These are phyloP conservation scores for Noctua fimbriata DNA, from an alignment of 2,888 invertebrate genomes.

Conservation along the genomic window DNA sequence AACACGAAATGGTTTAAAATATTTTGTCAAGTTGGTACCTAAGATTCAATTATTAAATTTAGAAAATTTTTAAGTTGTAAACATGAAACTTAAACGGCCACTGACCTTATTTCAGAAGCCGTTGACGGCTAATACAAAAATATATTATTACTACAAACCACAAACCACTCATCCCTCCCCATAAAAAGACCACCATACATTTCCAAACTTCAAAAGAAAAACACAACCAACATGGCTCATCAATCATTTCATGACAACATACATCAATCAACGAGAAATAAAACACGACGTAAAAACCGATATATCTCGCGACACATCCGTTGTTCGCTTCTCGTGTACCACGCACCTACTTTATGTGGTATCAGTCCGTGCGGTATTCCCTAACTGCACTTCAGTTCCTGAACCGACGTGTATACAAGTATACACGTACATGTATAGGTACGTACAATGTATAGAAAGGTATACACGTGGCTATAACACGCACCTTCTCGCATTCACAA, in stretches of 20 bases:
- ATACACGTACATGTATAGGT: constrained; percentile 49
- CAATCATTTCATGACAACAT: constrained; percentile 52
- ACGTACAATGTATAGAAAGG: constrained; percentile 38
- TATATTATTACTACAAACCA: constrained; percentile 12
- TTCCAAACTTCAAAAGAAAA: constrained; percentile 28
- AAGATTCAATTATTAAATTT: too few species aligned
- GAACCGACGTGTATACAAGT: constrained; percentile 67
- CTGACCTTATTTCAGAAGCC: constrained; percentile 9
- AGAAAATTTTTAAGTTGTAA: neutral
- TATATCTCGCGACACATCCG: constrained; percentile 68
- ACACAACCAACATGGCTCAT: constrained; percentile 37
- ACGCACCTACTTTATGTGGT: constrained; percentile 85
- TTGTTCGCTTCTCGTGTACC: constrained; percentile 66
- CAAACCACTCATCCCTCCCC: constrained; percentile 7
- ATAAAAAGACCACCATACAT: constrained; percentile 37
- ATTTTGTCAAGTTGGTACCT: neutral
- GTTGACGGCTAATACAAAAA: constrained; percentile 6
- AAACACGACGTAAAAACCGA: constrained; percentile 57
- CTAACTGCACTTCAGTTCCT: constrained; percentile 89
- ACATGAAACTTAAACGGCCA: neutral
- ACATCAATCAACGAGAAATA: constrained; percentile 51
- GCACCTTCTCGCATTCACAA: constrained; percentile 76
- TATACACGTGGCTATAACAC: constrained; percentile 53
- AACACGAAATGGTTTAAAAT: neutral
- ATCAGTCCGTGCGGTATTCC: constrained; percentile 90